These are phyloP conservation scores for Caretta caretta DNA, from an alignment of 2,113 vertebrate species.

Conservation along the genomic window DNA sequence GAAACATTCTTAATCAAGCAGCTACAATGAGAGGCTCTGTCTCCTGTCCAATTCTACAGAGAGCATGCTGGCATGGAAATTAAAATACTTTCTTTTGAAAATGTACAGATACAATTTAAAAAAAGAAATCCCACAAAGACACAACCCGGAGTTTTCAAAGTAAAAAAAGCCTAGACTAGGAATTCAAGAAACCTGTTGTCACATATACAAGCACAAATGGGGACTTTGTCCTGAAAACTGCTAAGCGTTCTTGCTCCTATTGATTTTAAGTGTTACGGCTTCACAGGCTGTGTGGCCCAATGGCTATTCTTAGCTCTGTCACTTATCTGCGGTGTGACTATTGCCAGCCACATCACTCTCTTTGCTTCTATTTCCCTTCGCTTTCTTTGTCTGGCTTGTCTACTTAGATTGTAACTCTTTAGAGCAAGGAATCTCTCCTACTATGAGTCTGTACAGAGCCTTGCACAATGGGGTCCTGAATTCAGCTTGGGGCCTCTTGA, in stretches of 20 bases:
- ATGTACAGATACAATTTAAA: neutral
- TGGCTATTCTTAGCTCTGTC: neutral
- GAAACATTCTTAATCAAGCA: neutral
- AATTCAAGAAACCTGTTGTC: neutral
- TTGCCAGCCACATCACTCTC: neutral
- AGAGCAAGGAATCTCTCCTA: neutral
- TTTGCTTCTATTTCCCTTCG: neutral
- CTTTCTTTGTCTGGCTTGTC: neutral
- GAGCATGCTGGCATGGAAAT: slow-evolving; percentile 2
- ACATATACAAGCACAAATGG: neutral
- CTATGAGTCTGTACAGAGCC: neutral
- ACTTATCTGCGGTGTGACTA: neutral
- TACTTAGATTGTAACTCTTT: neutral
- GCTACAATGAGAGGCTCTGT: neutral
- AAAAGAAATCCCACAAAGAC: neutral
- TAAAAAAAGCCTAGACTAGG: neutral
- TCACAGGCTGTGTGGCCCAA: neutral
- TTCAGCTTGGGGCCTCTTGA: neutral
- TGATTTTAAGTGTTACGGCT: neutral
- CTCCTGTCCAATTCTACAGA: neutral
- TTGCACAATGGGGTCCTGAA: neutral
- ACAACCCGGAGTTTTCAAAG: neutral
- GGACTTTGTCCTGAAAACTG: neutral
- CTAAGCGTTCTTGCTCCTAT: neutral
- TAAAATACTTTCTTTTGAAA: neutral